Evolutionary conservation across 2,113 vertebrate species (phyloP), one percentile per base, ranked within the genome.

Genomic region (Chlorodrepanis virens): DNA sequence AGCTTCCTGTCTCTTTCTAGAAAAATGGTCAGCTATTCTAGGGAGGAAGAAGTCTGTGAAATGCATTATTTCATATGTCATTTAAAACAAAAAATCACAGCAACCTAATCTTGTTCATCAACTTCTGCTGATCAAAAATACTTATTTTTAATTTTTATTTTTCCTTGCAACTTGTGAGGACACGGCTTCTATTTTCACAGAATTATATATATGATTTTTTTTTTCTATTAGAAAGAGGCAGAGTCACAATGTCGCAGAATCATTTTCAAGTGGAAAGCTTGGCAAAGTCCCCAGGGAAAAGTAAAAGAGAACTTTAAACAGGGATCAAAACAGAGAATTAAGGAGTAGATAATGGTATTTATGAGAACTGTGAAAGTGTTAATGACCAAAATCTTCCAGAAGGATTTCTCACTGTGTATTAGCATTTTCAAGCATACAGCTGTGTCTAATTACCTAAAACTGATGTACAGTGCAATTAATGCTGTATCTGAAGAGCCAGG

Each of bases 371-470:
- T 35, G 25, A 3, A 86, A 92, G 70, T 56, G 64, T 83, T 80
- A 86, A 70, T 93, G 87, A 88, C 47, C 64, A 81, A 52, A 59
- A 56, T 83, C 63, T 90, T 83, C 35, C 52, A 88, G 47, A 63
- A 94, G 53, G 52, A 64, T 95, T 94, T 94, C 72, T 79, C 76
- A 75, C 60, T 94, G 83, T 0, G 3, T 56, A 75, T 77, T 90
- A 31, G 67, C 77, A n/a, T 95, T 94, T 90, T 77, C 39, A 72
- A 50, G 37, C 24, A 2, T 83, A n/a, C 68, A 89, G 28, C 76
- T 93, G 82, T 81, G 85, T 77, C 71, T 83, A 52, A 81, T 95
- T 90, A 60, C 47, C 44, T 83, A 45, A 88, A 81, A 78, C 78
- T 78, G 67, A 44, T 78, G 54, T 70, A 31, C 52, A 33, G 1